A percentile compares a stretch with the other conserved stretches of the same genome.
phyloP scores from a whole-genome alignment of 30 jellyfish, hydroid and myxozoan genomes.

The Aurelia aurita complex sp. Pacific region DNA sequence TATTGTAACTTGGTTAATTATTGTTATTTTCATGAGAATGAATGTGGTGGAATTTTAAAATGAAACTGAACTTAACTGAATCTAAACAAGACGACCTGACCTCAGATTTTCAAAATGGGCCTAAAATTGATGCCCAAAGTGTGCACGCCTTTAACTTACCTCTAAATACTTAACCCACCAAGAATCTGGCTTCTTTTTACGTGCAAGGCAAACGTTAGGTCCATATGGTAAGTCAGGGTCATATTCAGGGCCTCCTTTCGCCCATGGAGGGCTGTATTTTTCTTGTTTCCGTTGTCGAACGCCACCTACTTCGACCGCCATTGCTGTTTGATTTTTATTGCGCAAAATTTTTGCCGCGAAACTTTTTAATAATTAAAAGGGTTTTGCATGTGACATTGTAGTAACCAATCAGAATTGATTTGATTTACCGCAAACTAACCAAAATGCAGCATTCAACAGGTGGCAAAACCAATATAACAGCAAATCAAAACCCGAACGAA shows the following conservation, averaged over 20 bases:
- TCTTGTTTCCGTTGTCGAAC: constrained; percentile 45
- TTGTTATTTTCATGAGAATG: too few relatives aligned
- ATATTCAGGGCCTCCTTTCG: constrained; percentile 90
- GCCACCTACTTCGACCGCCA: constrained; percentile 49
- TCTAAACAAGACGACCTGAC: neutral
- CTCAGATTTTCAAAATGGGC: neutral
- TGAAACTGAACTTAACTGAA: too few relatives aligned
- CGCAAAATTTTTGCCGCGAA: constrained; percentile 49
- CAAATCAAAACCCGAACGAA: neutral
- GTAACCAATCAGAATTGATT: constrained; percentile 22
- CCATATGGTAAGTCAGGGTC: constrained; percentile 96
- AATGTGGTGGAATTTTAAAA: too few relatives aligned
- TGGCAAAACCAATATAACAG: constrained; percentile 1
- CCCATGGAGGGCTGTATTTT: constrained; percentile 80
- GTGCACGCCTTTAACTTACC: constrained; percentile 35
- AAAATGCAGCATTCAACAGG: constrained; percentile 5
- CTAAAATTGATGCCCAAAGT: neutral
- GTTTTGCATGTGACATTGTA: neutral
- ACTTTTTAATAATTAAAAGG: constrained; percentile 46
- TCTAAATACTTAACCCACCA: constrained; percentile 91
- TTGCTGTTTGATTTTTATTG: constrained; percentile 3
- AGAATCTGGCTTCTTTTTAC: constrained; percentile 91
- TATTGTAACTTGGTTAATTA: too few relatives aligned
- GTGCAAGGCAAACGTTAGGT: constrained; percentile 88
- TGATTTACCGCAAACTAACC: neutral